Base-by-base conservation (phyloP, 2,888 invertebrate species). In the Lycocerus yunnanus region DNA sequence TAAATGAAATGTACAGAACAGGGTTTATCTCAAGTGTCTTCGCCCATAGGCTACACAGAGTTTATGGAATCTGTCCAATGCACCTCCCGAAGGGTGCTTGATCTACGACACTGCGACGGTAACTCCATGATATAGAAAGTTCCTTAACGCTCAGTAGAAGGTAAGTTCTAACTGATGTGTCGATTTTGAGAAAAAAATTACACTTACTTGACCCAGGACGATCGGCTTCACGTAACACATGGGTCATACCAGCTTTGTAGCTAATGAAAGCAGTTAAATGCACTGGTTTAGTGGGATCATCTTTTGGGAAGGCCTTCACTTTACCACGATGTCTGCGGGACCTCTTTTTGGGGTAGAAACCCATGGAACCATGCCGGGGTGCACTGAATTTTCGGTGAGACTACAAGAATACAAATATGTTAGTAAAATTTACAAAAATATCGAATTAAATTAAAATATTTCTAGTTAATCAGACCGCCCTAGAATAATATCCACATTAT, bases 201-300 rank as follows among this genome's bases (percentile, higher is more conserved):
- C 71, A 94, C 97, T 94, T 88, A 98, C 97, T 98, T 88, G 98
- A 99, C 79, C 98, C 98, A 85, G 98, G 98, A 89, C 98, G 93
- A 89, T 99, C 98, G 70, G 98, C 98, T 89, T 99, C 99, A 82
- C 99, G 93, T 10, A 99, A 96, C 88, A 99, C 95, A 88, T 99
- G 99, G 84, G 98, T 98, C 99, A 99, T 99, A 87, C 99, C 99
- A 86, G 99, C 99, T 88, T 99, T 99, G 90, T 98, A 99, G 76
- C 96, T 98, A 83, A 99, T 91, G 87, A 99, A 99, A 66, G 98
- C 97, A 1, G 99, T 99, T 77, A 99, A 90, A 89, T 99, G 98
- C 3, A 99, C 97, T 61, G 99, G 99, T 88, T 99, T 99, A 84
- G 90, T 93, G 24, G 95, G 90, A 87, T 99, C 98, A 92, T 99